These are phyloP conservation scores for Parnassius orleans DNA, from an alignment of 2,888 invertebrate genomes.

Conservation along the genomic window DNA sequence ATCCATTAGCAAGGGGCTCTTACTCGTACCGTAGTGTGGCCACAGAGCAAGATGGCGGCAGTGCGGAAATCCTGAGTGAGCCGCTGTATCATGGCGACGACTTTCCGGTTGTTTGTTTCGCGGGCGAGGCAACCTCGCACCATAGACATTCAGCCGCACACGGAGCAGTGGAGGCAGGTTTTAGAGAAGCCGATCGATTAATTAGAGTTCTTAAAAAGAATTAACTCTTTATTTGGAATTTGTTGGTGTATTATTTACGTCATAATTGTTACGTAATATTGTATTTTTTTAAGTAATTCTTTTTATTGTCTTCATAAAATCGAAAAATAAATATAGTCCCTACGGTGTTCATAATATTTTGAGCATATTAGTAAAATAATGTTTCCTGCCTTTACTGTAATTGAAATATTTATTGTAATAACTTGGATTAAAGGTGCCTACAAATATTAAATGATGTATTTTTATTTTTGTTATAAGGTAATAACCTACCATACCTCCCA, in stretches of 20 bases:
- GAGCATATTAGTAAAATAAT: neutral
- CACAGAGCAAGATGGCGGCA: constrained; percentile 77
- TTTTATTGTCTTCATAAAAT: neutral
- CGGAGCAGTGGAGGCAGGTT: constrained; percentile 87
- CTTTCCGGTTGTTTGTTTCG: constrained; percentile 82
- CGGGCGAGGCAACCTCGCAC: constrained; percentile 85
- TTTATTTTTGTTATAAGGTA: no score
- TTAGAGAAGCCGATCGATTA: constrained; percentile 85
- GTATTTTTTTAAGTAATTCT: neutral
- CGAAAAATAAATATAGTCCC: neutral
- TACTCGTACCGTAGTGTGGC: constrained; percentile 83
- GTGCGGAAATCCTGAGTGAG: constrained; percentile 76
- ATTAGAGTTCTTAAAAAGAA: constrained; percentile 49
- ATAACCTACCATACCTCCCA: no score
- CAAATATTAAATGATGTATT: no score
- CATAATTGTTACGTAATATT: neutral
- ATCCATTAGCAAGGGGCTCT: constrained; percentile 82
- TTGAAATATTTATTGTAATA: no score
- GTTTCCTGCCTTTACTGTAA: no score
- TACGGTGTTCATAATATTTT: neutral
- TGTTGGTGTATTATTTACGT: neutral
- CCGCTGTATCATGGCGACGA: constrained; percentile 65
- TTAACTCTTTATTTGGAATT: neutral
- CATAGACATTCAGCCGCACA: constrained; percentile 85
- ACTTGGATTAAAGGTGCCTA: no score